These are phyloP conservation scores for Drosophila quasianomalipes DNA, from an alignment of 2,888 invertebrate genomes.

Conservation along the genomic window DNA sequence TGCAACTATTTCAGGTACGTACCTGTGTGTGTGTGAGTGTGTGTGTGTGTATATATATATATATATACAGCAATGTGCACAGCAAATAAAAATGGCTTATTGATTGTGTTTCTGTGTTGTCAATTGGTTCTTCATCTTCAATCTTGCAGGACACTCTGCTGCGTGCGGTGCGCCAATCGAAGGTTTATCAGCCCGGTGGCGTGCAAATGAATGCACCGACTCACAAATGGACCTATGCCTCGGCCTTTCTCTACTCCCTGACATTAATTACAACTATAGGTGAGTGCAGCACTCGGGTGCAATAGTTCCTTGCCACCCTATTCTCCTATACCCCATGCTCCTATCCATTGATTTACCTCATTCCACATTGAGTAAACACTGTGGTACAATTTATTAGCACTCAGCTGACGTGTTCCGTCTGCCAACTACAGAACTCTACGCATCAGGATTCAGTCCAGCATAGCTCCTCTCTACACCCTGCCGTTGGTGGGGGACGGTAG, in stretches of 20 bases:
- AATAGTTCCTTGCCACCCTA: neutral
- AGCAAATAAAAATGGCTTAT: neutral
- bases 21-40: neutral
- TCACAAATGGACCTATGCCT: conserved; percentile 95
- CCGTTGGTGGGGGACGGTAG: neutral
- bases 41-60: neutral
- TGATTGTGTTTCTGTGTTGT: neutral
- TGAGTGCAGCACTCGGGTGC: conserved; percentile 86
- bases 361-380: neutral
- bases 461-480: neutral
- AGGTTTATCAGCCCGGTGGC: conserved; percentile 85
- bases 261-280: conserved; percentile 98
- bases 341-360: neutral
- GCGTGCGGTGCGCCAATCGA: conserved; percentile 85
- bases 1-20: conserved; percentile 92
- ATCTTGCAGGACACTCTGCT: conserved; percentile 84
- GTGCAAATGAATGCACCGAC: conserved; percentile 85
- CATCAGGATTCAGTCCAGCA: conserved; percentile 20
- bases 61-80: neutral
- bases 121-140: conserved; percentile 2
- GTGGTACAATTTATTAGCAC: conserved; percentile 57
- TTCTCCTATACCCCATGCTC: neutral
- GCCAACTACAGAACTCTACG: conserved; percentile 44
- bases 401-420: conserved; percentile 45
- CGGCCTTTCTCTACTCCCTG: conserved; percentile 96